Base-by-base conservation (phyloP, 2,797 vertebrate genomes). In the Pantherophis vulpinus region DNA sequence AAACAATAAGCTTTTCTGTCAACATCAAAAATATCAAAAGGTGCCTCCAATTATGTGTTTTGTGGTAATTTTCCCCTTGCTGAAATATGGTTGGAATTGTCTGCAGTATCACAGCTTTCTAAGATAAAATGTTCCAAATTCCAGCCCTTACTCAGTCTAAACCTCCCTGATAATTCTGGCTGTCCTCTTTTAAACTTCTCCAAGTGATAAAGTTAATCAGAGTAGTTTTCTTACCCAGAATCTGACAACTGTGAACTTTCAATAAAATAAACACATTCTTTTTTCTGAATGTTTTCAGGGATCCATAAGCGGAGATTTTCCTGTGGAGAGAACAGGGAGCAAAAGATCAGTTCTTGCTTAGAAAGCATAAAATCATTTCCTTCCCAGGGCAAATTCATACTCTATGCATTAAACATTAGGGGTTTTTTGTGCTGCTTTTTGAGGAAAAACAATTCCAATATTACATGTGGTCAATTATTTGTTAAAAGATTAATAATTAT, bases 221-320 rank as follows among this genome's bases (percentile, higher is more conserved):
- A 29, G 9, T 4, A 4, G 0, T 2, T 20, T 59, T 61, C 97
- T 95, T 87, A 98, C 98, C 98, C 98, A 0, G 97, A 96, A 18
- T 98, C 97, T 0, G 97, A 98, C 0, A 94, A 94, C 11, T 97
- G 96, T 58, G 97, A 93, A 55, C 97, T 98, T 93, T 98, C 97
- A 23, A 98, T 97, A 87, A 98, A 99, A 96, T 98, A 98, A 89
- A 96, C 90, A 42, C 99, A 99, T 90, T 98, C 98, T 96, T 98
- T 99, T 97, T 99, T 99, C 86, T 47, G 96, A 97, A 99, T 98
- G 88, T 98, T 98, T 14, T 98, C 95, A 56, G 94, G 98, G 93
- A 99, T 98, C 99, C 99, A 99, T 0, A 97, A 95, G 47, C 96
- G 92, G 1, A 98, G 97, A 1, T 97, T 97, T 94, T 97, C 97